These are phyloP conservation scores for Tuta absoluta DNA, from an alignment of 2,888 invertebrate species.

Conservation along the genomic window DNA sequence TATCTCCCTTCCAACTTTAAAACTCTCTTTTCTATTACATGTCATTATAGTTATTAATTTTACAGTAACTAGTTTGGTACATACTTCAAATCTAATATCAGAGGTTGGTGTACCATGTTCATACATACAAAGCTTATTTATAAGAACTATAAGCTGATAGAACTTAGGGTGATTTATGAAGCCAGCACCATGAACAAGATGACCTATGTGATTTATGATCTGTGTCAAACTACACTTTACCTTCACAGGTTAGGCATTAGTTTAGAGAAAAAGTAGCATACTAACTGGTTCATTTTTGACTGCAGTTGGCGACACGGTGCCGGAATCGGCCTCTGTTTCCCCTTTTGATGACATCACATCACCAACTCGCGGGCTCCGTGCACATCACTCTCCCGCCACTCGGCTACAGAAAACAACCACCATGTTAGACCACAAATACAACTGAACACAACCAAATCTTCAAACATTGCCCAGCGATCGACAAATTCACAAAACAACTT, in stretches of 20 bases:
- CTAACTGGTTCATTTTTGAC: conserved; percentile 78
- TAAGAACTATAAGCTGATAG: background rate
- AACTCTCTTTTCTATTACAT: too few species aligned
- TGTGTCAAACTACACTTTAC: conserved; percentile 1
- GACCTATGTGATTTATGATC: conserved; percentile 17
- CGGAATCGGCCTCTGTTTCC: conserved; percentile 81
- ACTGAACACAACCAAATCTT: conserved; percentile 38
- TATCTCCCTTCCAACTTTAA: too few species aligned
- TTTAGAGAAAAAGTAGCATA: conserved; percentile 34
- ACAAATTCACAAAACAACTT: conserved; percentile 62
- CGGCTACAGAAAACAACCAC: conserved; percentile 56
- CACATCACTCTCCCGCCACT: conserved; percentile 78
- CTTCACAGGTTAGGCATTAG: background rate
- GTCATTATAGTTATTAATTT: too few species aligned
- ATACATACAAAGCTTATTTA: background rate
- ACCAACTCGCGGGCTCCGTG: conserved; percentile 71
- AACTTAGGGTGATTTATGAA: conserved; percentile 15
- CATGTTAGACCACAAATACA: conserved; percentile 32
- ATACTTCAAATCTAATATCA: background rate
- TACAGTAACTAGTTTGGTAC: too few species aligned
- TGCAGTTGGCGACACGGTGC: conserved; percentile 76
- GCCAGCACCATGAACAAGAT: conserved; percentile 7
- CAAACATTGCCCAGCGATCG: conserved; percentile 42
- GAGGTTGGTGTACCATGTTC: background rate
- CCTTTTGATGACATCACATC: conserved; percentile 82